Conservation (phyloP, 2,113 vertebrate species). For the Amazona guildingii region DNA sequence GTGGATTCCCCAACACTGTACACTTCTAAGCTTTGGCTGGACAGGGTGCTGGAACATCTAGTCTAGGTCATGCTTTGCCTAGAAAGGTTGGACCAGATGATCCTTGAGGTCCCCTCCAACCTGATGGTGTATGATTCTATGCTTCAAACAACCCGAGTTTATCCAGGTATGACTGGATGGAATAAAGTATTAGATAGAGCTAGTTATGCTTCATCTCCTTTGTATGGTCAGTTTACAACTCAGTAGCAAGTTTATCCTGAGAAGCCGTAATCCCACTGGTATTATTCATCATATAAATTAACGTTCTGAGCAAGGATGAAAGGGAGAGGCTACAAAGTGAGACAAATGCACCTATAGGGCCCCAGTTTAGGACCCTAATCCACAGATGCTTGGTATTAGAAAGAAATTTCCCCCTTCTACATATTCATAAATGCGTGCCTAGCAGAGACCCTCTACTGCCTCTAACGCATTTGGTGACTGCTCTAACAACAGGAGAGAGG, state of each 20-base stretch:
- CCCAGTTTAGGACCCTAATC: neutral
- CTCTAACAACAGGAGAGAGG: neutral
- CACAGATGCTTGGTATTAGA: neutral
- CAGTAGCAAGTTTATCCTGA: neutral
- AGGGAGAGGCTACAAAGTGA: neutral
- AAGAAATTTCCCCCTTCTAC: neutral
- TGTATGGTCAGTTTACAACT: neutral
- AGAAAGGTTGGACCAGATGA: neutral
- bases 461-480: neutral
- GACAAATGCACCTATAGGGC: neutral
- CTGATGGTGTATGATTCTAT: neutral
- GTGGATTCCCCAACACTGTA: neutral
- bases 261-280: neutral
- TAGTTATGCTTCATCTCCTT: too few species aligned
- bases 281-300: neutral
- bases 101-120: neutral
- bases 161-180: neutral
- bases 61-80: neutral
- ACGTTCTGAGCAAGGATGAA: neutral
- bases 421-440: neutral
- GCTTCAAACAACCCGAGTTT: neutral
- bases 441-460: neutral
- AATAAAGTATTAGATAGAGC: neutral
- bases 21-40: neutral
- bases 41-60: neutral